Conservation (phyloP, 2,888 invertebrate genomes). For the Ophioninae sp. region DNA sequence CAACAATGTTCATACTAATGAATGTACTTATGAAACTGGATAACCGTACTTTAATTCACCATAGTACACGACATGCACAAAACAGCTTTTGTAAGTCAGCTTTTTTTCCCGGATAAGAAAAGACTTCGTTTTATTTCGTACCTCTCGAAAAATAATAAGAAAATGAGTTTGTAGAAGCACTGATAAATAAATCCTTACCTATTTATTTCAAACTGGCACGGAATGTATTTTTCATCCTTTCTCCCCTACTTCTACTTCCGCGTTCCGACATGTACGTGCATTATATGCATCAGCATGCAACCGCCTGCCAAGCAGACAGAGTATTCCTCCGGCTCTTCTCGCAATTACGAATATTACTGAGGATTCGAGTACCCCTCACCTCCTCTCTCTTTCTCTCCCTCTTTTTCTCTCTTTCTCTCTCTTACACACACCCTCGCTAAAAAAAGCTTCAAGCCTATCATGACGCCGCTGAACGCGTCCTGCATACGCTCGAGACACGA, state of each 20-base stretch:
- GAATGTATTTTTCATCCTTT: slow-evolving; percentile 9
- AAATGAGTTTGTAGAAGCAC: too few species aligned
- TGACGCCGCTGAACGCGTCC: slow-evolving; percentile 54
- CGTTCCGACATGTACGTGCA: slow-evolving; percentile 8
- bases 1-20: neutral
- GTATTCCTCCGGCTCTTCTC: slow-evolving; percentile 51
- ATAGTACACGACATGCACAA: neutral
- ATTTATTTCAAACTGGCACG: slow-evolving; percentile 1
- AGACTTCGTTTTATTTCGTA: neutral
- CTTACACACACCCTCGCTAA: slow-evolving; percentile 4
- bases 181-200: neutral
- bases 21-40: neutral
- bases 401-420: slow-evolving; percentile 13
- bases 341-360: slow-evolving; percentile 70
- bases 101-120: neutral
- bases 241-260: neutral
- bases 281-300: slow-evolving; percentile 9
- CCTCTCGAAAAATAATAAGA: neutral
- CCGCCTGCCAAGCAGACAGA: slow-evolving; percentile 39
- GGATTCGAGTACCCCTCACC: slow-evolving; percentile 51
- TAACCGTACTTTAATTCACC: neutral
- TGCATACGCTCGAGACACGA: slow-evolving; percentile 40
- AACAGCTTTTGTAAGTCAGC: neutral
- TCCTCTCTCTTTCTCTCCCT: slow-evolving; percentile 19
- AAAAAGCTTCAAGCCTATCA: slow-evolving; percentile 45